Percentiles rank a stretch among this genome's conserved stretches.
Conservation (phyloP, 2,797 vertebrate genomes). For the Arremon brunneinucha region DNA sequence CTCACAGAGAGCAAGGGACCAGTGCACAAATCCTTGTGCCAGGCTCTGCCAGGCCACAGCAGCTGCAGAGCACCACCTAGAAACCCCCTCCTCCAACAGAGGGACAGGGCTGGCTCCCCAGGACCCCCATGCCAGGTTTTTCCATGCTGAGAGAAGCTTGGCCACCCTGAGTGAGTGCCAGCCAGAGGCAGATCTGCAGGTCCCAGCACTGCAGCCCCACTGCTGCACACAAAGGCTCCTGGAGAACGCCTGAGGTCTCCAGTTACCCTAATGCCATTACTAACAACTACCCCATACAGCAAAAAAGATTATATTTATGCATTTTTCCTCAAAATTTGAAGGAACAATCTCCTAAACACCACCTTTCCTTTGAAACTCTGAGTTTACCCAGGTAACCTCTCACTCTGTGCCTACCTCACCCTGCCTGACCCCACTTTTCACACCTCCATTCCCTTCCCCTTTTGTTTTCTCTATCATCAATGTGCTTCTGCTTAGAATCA, state of each 20-base stretch:
- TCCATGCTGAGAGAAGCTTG: background rate
- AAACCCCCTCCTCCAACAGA: background rate
- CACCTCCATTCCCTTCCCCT: background rate
- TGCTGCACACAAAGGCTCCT: background rate
- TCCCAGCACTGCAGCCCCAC: accelerated
- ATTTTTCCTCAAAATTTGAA: background rate
- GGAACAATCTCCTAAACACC: background rate
- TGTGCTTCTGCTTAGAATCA: background rate
- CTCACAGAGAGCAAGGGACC: background rate
- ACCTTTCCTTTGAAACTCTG: background rate
- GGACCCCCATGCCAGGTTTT: accelerated
- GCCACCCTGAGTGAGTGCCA: background rate
- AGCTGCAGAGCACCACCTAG: background rate
- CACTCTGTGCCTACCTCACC: background rate
- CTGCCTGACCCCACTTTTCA: background rate
- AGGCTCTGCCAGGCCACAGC: background rate
- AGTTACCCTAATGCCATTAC: background rate
- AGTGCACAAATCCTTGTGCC: accelerated
- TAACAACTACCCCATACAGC: background rate
- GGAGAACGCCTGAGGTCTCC: background rate
- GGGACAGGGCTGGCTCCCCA: background rate
- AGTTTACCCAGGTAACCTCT: background rate
- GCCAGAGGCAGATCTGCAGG: background rate
- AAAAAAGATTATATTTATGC: background rate
- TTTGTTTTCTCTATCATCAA: background rate